Conservation (phyloP, 64 coral and sea anemone species). For the Porites lutea region DNA sequence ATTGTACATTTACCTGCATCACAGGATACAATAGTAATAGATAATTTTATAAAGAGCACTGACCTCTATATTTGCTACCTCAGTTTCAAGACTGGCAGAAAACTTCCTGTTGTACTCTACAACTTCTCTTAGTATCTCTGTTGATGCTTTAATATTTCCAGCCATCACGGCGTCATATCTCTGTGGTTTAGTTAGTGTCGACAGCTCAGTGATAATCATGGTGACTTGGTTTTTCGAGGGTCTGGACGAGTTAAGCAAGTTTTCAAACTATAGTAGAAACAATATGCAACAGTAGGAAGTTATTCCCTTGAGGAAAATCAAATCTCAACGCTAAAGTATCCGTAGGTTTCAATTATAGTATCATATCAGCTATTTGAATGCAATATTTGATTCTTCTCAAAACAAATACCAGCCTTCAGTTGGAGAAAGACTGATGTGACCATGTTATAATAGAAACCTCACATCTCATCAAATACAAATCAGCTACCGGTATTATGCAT, state of each 20-base stretch:
- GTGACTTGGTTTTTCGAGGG: slow-evolving; percentile 16
- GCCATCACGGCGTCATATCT: slow-evolving; percentile 38
- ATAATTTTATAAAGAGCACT: neutral
- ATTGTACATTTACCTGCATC: too few relatives aligned
- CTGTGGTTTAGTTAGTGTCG: neutral
- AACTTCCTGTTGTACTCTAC: slow-evolving; percentile 50
- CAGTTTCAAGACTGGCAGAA: neutral
- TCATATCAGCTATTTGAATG: too few relatives aligned
- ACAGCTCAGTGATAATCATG: slow-evolving; percentile 15
- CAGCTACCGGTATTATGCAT: too few relatives aligned
- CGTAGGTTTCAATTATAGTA: too few relatives aligned
- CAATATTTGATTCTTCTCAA: too few relatives aligned
- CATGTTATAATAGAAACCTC: too few relatives aligned
- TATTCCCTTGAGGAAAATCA: too few relatives aligned
- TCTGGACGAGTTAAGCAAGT: slow-evolving; percentile 4
- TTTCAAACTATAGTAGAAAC: slow-evolving; percentile 5
- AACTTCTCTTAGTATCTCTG: slow-evolving; percentile 29
- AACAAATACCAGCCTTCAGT: too few relatives aligned
- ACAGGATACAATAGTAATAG: too few relatives aligned
- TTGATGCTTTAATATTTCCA: slow-evolving; percentile 62
- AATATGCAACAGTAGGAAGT: neutral
- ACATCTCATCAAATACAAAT: too few relatives aligned
- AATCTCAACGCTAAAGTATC: too few relatives aligned
- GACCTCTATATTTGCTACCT: slow-evolving; percentile 31
- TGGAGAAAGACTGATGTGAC: too few relatives aligned